Evolutionary conservation across 2,113 vertebrate species (phyloP), one percentile per base, ranked within the genome.

Genomic region (Corvus moneduloides): DNA sequence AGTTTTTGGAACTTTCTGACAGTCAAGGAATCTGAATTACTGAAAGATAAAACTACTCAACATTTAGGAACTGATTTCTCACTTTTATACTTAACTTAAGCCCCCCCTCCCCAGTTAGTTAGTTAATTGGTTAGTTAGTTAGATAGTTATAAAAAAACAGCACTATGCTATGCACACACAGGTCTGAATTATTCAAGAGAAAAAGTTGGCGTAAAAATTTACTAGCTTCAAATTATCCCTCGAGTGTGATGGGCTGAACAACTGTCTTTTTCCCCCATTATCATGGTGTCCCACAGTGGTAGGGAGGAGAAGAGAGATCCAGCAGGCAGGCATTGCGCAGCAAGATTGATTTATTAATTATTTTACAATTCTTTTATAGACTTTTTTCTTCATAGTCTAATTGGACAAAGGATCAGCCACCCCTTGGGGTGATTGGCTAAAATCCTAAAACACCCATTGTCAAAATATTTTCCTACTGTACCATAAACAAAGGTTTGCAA

Each of bases 71-170:
- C 3, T 62, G 23, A 22, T 67, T 88, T 73, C 83, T 43, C 13
- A 26, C 11, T 83, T 86, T 17, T 28, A 9, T 19, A 16, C 39
- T 44, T 48, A 67, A 49, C 11, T 64, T 64, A 39, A 48, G 5
- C 4, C 2, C 4, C 2, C 5, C 2, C 3, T 2, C 7, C 1
- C 1, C 5, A 51, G 8, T 30, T 48, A 52, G 5, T 22, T 49
- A 48, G 9, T 7, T 43, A 30, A 2, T 20, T 46, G 18, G 44
- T 46, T 27, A 54, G 7, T 22, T 20, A 61, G 7, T 22, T 20
- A 61, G 4, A 28, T 26, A n/a, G 1, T 56, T 77, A 30, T 19
- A 35, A 56, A 69, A 84, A 2, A 59, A 81, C 84, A 56, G 6
- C 37, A 52, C 6, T 43, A 8, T 37, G 14, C 19, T 61, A 52